Evolutionary conservation across 2,797 vertebrate species (phyloP), one percentile per base, ranked within the genome.

Genomic region (Chelon auratus): DNA sequence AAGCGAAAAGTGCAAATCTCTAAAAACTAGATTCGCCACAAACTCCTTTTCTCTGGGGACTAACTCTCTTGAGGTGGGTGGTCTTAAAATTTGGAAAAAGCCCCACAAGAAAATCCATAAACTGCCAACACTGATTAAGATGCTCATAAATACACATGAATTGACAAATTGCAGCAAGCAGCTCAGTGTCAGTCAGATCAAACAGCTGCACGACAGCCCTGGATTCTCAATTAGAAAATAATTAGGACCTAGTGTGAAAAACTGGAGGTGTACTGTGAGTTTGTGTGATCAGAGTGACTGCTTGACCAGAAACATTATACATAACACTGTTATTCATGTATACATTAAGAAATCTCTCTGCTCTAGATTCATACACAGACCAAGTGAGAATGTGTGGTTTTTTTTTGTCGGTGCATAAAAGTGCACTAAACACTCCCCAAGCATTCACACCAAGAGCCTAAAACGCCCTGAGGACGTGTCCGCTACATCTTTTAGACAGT

Each of bases 201-300:
- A 77, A 77, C 68, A 70, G 72, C 62, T 78, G 62, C 30, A 65
- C 63, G 42, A 65, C 40, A 5, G 15, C 56, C 59, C 26, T 74
- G 42, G 40, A 69, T 62, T 68, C 62, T 51, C 17, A 56, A 77
- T 65, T 59, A 22, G 12, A 80, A 80, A 83, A 77, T 75, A 81
- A 85, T 75, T 22, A 64, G 6, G 22, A 79, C 73, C 57, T 72
- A 67, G 75, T 67, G 77, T 79, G 75, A 82, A 81, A 67, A 61
- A 54, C 62, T 48, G 82, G 73, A 74, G 70, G 78, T 71, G 62
- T 76, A 39, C 56, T 66, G 62, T 47, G 57, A 66, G 56, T 20
- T 36, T 42, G 63, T 64, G 57, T n/a, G 54, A 61, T 73, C 33
- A 60, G 37, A 58, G 69, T 75, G 52, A 77, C 18, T 51, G 55